Base-by-base conservation (phyloP, 2,888 invertebrate genomes). In the Cerceris rybyensis region DNA sequence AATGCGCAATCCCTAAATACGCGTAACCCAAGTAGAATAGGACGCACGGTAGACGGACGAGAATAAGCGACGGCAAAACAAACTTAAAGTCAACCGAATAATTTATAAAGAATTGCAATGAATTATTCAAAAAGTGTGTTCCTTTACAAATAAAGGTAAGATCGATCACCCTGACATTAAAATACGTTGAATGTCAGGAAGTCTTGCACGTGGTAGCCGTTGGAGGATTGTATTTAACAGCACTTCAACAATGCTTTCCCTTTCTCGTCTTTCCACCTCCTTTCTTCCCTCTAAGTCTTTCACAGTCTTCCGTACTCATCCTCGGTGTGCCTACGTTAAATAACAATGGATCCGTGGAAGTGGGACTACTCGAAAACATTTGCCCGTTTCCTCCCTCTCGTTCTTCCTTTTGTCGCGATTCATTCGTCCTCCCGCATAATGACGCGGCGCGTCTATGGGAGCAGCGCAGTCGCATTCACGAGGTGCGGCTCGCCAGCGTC, bases 351-450 rank as follows among this genome's bases (percentile, higher is more conserved):
- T 65, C 64, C 86, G 73, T 77, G 76, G 81, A 85, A 80, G 81
- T 85, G 80, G 85, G 85, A 85, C 83, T 85, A 81, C 84, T 85
- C 85, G 81, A 84, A 84, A 84, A 84, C 84, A 78, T 82, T 82
- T 82, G 78, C 81, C 80, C 71, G 75, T 81, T 84, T 84, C 81
- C 84, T 79, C 71, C 50, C 50, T 50, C 41, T 39, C 61, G 57
- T 69, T 71, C 63, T 70, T 67, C 67, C 86, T 85, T 85, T 87
- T 88, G 87, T 86, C 84, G 82, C 85, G 83, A 84, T 83, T 87
- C 84, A 85, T 85, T 85, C 84, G 83, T 81, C 79, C 77, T 85
- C 75, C 80, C 83, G 83, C 83, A 86, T 86, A 86, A 86, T 86
- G 86, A 86, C 85, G 82, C 72, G 66, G 58, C 80, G 74, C 78